Percentiles rank a stretch among this genome's conserved stretches.
Evolutionary conservation across 2,113 vertebrate species (phyloP).

Genomic region (Talpa occidentalis): DNA sequence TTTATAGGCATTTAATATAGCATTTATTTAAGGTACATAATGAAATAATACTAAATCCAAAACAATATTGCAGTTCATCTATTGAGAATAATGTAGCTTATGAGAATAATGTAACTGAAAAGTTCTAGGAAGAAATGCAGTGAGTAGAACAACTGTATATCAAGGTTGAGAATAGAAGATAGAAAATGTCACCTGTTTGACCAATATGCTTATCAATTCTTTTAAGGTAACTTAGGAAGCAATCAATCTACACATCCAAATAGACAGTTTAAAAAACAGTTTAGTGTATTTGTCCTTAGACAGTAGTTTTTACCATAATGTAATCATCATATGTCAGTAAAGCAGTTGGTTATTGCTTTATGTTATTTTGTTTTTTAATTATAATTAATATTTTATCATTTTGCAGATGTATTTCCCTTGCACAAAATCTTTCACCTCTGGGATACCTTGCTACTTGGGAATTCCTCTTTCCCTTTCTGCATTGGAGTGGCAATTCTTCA

Average conservation of each 20-base stretch:
- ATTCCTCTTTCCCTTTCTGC: conserved; percentile 98
- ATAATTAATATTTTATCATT: background rate
- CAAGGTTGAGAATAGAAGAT: background rate
- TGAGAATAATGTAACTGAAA: background rate
- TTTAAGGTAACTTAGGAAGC: conserved; percentile 45
- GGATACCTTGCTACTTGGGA: conserved; percentile 97
- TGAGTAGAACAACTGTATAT: background rate
- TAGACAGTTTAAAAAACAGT: background rate
- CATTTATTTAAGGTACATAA: background rate
- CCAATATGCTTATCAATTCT: conserved; percentile 28
- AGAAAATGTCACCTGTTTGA: conserved; percentile 5
- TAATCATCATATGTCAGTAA: background rate
- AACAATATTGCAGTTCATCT: background rate
- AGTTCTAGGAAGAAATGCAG: background rate
- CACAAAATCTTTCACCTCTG: conserved; percentile 99
- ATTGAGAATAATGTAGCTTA: background rate
- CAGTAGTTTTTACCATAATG: background rate
- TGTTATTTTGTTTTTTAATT: background rate
- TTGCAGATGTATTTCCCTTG: conserved; percentile 96
- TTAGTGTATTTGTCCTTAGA: conserved; percentile 37
- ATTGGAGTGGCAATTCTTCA: conserved; percentile 98
- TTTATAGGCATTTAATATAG: conserved; percentile 37
- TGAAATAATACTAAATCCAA: background rate
- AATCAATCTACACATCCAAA: conserved; percentile 29
- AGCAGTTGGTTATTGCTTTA: background rate